These are phyloP conservation scores for Slavum lentiscoides DNA, from an alignment of 2,888 invertebrate genomes.

Conservation along the genomic window DNA sequence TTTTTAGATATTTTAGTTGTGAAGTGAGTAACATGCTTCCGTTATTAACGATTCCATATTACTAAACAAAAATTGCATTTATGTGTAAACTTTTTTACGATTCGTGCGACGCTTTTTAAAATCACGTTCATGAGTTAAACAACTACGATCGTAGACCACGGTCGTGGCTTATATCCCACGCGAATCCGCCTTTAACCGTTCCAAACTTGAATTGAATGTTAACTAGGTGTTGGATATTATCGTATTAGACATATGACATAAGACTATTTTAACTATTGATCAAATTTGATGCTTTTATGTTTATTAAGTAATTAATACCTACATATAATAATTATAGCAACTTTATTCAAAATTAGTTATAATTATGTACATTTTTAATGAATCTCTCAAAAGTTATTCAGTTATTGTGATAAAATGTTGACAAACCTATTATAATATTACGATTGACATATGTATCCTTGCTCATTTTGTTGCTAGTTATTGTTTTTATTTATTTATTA, in stretches of 20 bases:
- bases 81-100: too few species aligned
- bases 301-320: background rate
- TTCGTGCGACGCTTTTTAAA: too few species aligned
- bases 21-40: too few species aligned
- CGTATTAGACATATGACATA: background rate
- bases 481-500: constrained; percentile 12
- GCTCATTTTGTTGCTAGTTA: background rate
- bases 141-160: too few species aligned
- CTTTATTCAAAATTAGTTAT: constrained; percentile 3
- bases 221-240: background rate
- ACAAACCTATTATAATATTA: too few species aligned
- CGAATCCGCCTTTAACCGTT: background rate
- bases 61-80: too few species aligned
- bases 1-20: too few species aligned
- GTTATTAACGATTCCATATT: too few species aligned
- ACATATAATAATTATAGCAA: background rate
- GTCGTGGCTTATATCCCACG: too few species aligned
- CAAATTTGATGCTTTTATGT: constrained; percentile 5
- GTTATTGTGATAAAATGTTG: constrained; percentile 36
- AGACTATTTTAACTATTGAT: constrained; percentile 9
- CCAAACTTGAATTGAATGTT: background rate
- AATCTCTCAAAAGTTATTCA: constrained; percentile 22
- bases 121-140: too few species aligned
- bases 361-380: background rate
- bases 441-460: background rate